A percentile compares a stretch with the other conserved stretches of the same genome.
Evolutionary conservation across 1,140 invertebrate genomes (phyloP).

Genomic region (Macrocentrus cingulum): DNA sequence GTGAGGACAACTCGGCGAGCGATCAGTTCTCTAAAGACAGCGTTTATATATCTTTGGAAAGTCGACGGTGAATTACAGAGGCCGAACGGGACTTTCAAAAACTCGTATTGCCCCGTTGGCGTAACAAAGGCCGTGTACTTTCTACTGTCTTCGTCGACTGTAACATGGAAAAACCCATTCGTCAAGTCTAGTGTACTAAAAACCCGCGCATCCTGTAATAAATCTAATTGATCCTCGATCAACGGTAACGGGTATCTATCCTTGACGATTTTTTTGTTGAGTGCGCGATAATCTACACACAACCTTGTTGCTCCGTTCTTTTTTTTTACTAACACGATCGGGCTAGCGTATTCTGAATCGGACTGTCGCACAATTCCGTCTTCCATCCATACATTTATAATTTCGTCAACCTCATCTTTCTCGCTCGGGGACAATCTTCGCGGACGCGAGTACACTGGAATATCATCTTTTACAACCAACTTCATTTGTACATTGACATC

Average conservation of each 20-base stretch:
- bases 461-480: background rate
- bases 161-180: conserved; percentile 13
- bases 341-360: conserved; percentile 25
- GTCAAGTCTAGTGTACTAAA: background rate
- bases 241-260: conserved; percentile 16
- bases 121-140: conserved; percentile 18
- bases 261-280: conserved; percentile 14
- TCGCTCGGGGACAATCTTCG: conserved; percentile 13
- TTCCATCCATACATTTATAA: conserved; percentile 13
- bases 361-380: conserved; percentile 17
- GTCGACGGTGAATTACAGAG: conserved; percentile 28
- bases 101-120: conserved; percentile 39
- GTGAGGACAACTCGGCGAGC: conserved; percentile 2
- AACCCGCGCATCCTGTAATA: background rate
- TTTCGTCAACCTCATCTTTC: conserved; percentile 8
- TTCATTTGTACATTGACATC: background rate
- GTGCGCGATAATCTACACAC: conserved; percentile 13
- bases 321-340: conserved; percentile 32
- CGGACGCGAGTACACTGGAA: conserved; percentile 18
- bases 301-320: conserved; percentile 33
- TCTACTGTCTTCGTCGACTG: background rate
- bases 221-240: background rate
- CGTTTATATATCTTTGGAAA: conserved; percentile 35
- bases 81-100: conserved; percentile 41
- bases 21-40: conserved; percentile 29